Percentiles rank a stretch among this genome's conserved stretches.
Evolutionary conservation across 37 sponge, comb jelly and placozoan species (phyloP).

Genomic region (Dysidea cf. avara): DNA sequence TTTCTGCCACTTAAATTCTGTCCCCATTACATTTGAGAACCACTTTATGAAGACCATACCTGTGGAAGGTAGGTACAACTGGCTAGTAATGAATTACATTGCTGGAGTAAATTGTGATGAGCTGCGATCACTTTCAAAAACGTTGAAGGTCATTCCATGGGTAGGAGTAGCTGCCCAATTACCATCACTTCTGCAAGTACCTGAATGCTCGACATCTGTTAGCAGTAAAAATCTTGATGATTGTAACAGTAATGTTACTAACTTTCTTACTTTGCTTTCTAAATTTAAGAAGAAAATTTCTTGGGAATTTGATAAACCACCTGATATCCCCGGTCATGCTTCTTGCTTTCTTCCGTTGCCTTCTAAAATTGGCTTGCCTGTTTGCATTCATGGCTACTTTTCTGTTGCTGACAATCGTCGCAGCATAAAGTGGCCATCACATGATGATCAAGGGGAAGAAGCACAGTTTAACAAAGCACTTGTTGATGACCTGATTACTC

Average conservation of each 20-base stretch:
- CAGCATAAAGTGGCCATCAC: conserved; percentile 76
- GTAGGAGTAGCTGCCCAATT: conserved; percentile 70
- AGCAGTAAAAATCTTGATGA: neutral
- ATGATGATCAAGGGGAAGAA: conserved; percentile 60
- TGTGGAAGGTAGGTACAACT: conserved; percentile 7
- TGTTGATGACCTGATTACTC: conserved; percentile 24
- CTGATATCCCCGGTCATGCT: conserved; percentile 38
- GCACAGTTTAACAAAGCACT: conserved; percentile 72
- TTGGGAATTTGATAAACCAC: neutral
- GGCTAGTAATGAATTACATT: conserved; percentile 57
- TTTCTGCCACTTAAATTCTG: neutral
- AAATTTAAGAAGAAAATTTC: neutral
- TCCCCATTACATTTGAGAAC: too few relatives aligned
- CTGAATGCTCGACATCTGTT: neutral
- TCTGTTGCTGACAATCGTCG: conserved; percentile 64
- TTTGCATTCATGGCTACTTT: conserved; percentile 83
- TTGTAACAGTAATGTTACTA: neutral
- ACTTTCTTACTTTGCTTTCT: neutral
- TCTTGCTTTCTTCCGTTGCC: conserved; percentile 90
- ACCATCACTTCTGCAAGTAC: neutral
- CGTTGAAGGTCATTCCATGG: conserved; percentile 62
- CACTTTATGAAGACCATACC: neutral
- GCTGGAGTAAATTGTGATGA: conserved; percentile 19
- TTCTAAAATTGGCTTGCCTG: conserved; percentile 48
- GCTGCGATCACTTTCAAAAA: conserved; percentile 9